Base-by-base conservation (phyloP, 2,888 invertebrate species). In the Branchellion lobata region DNA sequence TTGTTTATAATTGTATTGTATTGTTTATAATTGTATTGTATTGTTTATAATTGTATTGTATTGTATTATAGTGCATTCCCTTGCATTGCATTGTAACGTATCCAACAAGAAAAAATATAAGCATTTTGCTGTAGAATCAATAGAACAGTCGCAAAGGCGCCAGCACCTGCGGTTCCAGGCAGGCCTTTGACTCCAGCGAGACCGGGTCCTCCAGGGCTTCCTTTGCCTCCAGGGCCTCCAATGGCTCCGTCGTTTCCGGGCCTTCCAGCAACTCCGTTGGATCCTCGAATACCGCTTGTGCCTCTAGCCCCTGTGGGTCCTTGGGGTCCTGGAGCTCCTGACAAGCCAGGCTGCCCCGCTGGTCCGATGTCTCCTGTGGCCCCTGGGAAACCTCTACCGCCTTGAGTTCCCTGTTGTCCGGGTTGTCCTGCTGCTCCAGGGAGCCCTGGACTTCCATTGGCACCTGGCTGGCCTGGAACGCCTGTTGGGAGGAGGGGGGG, bases 281-380 rank as follows among this genome's bases (percentile, higher is more conserved):
- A 31, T 27, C 71, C 40, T 40, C 14, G 40, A 5, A 40, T 8
- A 40, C 40, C 40, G 40, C 8, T 40, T 40, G 40, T 14, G 40
- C 40, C 40, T 40, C 14, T 14, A 40, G 14, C 5, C 14, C 40
- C 40, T 14, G 71, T 31, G 5, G 31, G 5, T 27, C 71, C 71
- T 71, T 65, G 65, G 3, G 65, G 65, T 21, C 65, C 65, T 5
- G 65, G 3, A 21, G n/a, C 5, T 65, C 65, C 40, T 40, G 14
- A 5, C 40, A n/a, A 29, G 0, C 79, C 79, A 24, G 31, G 1
- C 8, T 24, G 2, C 27, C 79, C 79, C n/a, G n/a, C 24, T 29
- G 61, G 61, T 78, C 65, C 65, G 36, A 31, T 34, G n/a, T 21
- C 33, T 33, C 79, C 79, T 79, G 78, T 78, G 71, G 40, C 29